These are phyloP conservation scores for Hesperia comma DNA, from an alignment of 2,888 invertebrate species.

Conservation along the genomic window DNA sequence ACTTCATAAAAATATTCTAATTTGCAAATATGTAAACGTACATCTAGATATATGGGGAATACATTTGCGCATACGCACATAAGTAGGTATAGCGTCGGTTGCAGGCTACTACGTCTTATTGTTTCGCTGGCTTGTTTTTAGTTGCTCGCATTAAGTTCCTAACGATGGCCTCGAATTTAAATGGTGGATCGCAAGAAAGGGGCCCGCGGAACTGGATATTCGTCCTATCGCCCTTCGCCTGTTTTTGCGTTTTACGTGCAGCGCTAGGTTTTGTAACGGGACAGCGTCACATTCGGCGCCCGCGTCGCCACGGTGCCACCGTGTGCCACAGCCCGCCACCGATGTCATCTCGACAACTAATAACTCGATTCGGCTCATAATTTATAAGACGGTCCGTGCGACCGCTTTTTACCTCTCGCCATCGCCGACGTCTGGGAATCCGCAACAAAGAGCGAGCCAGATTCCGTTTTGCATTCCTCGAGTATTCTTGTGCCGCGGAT, in stretches of 20 bases:
- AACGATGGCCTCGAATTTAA: constrained; percentile 63
- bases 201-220: constrained; percentile 55
- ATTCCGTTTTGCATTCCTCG: constrained; percentile 80
- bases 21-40: not conserved
- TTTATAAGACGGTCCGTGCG: constrained; percentile 74
- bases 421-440: constrained; percentile 81
- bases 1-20: no score
- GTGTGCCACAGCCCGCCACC: constrained; percentile 34
- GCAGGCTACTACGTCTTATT: constrained; percentile 31
- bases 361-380: constrained; percentile 70
- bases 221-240: constrained; percentile 70
- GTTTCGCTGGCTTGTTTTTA: constrained; percentile 33
- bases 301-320: no score
- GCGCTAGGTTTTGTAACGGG: constrained; percentile 72
- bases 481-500: constrained; percentile 65
- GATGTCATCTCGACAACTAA: constrained; percentile 75
- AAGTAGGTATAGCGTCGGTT: constrained; percentile 17
- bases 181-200: constrained; percentile 58
- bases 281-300: constrained; percentile 60
- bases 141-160: constrained; percentile 42
- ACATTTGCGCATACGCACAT: constrained; percentile 29
- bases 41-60: not conserved
- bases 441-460: constrained; percentile 75
- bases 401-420: constrained; percentile 75
- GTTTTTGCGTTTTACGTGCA: constrained; percentile 51